Evolutionary conservation across 1,140 invertebrate species (phyloP), one percentile per base, ranked within the genome.

Genomic region (Venustaconcha ellipsiformis): DNA sequence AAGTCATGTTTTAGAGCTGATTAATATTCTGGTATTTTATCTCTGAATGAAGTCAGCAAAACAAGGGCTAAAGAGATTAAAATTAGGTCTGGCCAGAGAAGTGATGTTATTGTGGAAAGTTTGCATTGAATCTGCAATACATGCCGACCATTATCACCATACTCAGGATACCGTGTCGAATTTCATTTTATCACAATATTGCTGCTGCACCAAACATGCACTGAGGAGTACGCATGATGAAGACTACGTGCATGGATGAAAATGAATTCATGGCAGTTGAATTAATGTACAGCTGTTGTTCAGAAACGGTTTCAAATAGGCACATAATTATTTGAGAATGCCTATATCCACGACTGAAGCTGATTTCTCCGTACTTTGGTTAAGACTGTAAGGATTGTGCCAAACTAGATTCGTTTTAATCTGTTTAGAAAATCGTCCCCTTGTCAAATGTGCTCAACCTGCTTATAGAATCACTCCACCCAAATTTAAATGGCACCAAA

Each of bases 331-430:
- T 13, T 18, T 26, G 3, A 4, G 37, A 66, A 0, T 5, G 5
- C 17, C 55, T 66, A n/a, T 66, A 66, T 48, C 65, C 65, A 37
- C 2, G 30, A 48, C n/a, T 66, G 14, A 11, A 12, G 30, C 20
- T 30, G n/a, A 66, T 66, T 66, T 66, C 65, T 37, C 65, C 30
- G 17, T 37, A 66, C 17, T 66, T 48, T 66, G 65, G 48, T 6
- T 30, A 66, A 37, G 65, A 66, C 26, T 66, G 26, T 30, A 48
- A 30, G 14, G 30, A 66, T 11, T 66, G 65, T 8, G 11, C 30
- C 55, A 66, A 66, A 66, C 65, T 26, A 30, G 65, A 30, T 37
- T 37, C 6, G 0, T 66, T 30, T 48, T 30, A 23, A 5, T 66
- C 65, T 17, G 65, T 66, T 30, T 66, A 26, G 26, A 26, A 13